Conservation (phyloP, 2,113 vertebrate genomes). For the Indri indri region DNA sequence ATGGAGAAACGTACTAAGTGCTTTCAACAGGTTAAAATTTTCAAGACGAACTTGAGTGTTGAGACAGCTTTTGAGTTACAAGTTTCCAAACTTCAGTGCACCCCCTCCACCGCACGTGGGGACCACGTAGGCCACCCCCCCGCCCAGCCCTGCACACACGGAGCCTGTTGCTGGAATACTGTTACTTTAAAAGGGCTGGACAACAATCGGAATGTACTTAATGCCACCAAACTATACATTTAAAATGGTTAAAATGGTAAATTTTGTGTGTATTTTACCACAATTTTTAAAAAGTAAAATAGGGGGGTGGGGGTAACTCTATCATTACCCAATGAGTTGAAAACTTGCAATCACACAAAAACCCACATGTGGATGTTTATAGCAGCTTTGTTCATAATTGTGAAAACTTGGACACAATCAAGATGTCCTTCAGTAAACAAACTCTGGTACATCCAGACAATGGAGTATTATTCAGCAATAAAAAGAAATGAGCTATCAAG, state of each 20-base stretch:
- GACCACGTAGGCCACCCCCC: too few species aligned
- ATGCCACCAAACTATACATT: neutral
- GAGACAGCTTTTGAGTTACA: neutral
- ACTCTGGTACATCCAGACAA: neutral
- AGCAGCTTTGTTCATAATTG: neutral
- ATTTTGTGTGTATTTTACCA: neutral
- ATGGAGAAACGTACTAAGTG: accelerated
- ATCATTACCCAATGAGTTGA: neutral
- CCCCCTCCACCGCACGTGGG: accelerated
- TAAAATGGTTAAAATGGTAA: neutral
- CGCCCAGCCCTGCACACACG: accelerated
- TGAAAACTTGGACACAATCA: neutral
- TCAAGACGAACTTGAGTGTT: neutral
- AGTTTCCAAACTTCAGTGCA: too few species aligned
- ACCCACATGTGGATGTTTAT: too few species aligned
- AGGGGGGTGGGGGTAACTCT: accelerated
- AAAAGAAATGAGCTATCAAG: neutral
- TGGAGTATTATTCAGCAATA: neutral
- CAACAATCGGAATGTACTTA: neutral
- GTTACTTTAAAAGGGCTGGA: neutral
- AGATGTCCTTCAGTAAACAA: neutral
- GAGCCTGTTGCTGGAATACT: neutral
- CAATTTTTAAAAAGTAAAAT: neutral
- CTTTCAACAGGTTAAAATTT: too few species aligned
- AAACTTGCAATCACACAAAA: neutral